A percentile compares a stretch with the other conserved stretches of the same genome.
These are phyloP conservation scores for Cebus imitator DNA, from an alignment of 2,113 vertebrate genomes.

Conservation along the genomic window DNA sequence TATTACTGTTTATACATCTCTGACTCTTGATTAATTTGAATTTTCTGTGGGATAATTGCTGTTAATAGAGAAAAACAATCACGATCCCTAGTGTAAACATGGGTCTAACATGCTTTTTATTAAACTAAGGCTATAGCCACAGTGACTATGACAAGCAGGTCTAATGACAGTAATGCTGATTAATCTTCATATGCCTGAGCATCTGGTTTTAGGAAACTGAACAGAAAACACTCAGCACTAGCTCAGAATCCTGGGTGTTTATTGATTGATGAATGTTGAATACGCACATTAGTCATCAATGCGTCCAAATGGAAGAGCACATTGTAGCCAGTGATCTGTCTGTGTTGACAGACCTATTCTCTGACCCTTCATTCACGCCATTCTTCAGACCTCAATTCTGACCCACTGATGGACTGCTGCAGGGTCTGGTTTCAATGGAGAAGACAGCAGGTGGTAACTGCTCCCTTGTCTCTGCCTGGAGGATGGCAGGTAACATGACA, in stretches of 20 bases:
- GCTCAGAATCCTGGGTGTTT: neutral
- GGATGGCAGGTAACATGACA: neutral
- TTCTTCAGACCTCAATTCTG: neutral
- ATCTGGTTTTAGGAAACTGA: neutral
- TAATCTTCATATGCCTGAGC: constrained; percentile 4
- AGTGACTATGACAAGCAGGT: neutral
- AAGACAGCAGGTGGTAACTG: neutral
- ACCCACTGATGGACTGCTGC: no score
- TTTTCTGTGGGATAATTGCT: neutral
- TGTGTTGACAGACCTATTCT: neutral
- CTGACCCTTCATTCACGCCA: neutral
- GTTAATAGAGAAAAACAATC: neutral
- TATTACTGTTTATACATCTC: neutral
- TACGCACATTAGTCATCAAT: neutral
- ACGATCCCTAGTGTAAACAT: neutral
- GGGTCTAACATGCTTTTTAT: neutral
- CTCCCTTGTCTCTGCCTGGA: neutral
- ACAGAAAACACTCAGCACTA: neutral
- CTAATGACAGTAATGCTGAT: neutral
- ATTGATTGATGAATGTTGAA: neutral
- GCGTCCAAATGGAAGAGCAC: neutral
- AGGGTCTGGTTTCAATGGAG: neutral
- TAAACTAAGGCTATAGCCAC: neutral
- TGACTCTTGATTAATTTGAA: neutral
- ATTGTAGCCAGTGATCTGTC: neutral